Evolutionary conservation across 2,888 invertebrate genomes (phyloP).

Genomic region (Acronicta alni): DNA sequence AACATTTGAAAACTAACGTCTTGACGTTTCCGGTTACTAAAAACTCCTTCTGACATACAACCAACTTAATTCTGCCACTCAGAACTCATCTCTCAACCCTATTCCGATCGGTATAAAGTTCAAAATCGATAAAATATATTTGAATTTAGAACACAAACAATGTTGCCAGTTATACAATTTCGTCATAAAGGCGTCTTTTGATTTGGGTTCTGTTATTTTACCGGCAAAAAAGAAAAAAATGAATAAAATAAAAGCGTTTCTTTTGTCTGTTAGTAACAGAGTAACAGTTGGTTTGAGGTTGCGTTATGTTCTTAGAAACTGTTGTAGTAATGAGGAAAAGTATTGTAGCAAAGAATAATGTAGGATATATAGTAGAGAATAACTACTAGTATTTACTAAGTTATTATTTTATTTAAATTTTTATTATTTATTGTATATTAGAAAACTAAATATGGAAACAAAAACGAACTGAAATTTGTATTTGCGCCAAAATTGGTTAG

Average conservation of each 20-base stretch:
- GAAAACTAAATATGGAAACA: no score
- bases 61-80: constrained; percentile 53
- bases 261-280: constrained; percentile 61
- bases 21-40: constrained; percentile 82
- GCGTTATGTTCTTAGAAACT: constrained; percentile 25
- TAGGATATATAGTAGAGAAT: no score
- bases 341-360: no score
- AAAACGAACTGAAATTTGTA: no score
- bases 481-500: no score
- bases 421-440: no score
- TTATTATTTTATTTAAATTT: no score
- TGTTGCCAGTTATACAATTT: constrained; percentile 58
- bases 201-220: constrained; percentile 76
- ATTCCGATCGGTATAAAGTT: constrained; percentile 31
- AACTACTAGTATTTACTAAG: no score
- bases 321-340: constrained; percentile 14
- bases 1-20: constrained; percentile 76
- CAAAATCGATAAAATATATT: constrained; percentile 30
- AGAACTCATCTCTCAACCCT: constrained; percentile 32
- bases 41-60: constrained; percentile 72
- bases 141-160: constrained; percentile 21
- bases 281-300: constrained; percentile 60
- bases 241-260: constrained; percentile 43
- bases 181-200: constrained; percentile 72
- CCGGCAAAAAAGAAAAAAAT: constrained; percentile 60